These are phyloP conservation scores for Alauda arvensis DNA, from an alignment of 2,797 vertebrate species.

Conservation along the genomic window DNA sequence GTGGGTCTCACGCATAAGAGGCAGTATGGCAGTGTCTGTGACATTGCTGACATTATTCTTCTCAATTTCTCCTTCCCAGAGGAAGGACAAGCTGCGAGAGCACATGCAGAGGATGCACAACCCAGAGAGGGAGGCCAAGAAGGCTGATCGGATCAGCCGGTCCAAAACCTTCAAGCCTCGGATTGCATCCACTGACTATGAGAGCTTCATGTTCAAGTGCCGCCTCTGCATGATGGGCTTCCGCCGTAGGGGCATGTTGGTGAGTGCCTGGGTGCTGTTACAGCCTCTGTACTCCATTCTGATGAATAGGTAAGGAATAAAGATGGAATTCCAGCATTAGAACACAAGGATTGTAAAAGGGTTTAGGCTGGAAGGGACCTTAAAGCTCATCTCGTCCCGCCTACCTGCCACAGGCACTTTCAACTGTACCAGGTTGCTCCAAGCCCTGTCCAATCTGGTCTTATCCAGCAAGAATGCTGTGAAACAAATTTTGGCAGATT, in stretches of 20 bases:
- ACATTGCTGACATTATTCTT: background rate
- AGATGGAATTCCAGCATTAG: background rate
- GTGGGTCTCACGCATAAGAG: background rate
- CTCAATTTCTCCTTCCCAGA: slow-evolving; percentile 62
- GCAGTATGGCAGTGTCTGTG: background rate
- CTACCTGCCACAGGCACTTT: background rate
- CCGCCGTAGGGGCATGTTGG: slow-evolving; percentile 95
- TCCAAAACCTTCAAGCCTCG: slow-evolving; percentile 93
- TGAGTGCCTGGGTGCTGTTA: slow-evolving; percentile 59
- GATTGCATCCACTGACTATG: slow-evolving; percentile 89
- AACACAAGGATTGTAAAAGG: background rate
- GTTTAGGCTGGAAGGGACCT: background rate
- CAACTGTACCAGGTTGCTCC: background rate
- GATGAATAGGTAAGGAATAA: background rate
- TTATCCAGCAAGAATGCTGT: background rate
- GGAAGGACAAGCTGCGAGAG: slow-evolving; percentile 95
- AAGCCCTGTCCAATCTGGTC: background rate
- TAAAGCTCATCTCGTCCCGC: background rate
- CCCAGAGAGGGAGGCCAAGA: slow-evolving; percentile 94
- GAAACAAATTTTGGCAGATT: background rate
- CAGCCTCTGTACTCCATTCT: background rate
- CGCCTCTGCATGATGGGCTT: slow-evolving; percentile 98
- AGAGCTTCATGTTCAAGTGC: slow-evolving; percentile 98
- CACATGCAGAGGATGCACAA: slow-evolving; percentile 99
- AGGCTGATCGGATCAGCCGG: slow-evolving; percentile 90